Evolutionary conservation across 2,113 vertebrate species (phyloP).

Genomic region (Bettongia penicillata): DNA sequence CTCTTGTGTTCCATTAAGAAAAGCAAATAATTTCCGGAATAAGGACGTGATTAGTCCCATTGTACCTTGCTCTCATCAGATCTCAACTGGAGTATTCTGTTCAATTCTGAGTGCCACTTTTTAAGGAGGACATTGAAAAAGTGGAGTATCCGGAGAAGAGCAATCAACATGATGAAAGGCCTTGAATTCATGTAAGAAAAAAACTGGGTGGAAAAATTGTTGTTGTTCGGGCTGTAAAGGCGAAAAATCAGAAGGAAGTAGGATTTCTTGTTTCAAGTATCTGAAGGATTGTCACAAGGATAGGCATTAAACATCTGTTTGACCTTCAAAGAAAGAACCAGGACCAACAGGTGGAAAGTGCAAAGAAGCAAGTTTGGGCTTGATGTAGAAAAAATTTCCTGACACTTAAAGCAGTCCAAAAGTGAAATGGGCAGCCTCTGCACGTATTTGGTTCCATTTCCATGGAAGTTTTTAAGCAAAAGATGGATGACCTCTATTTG

Average conservation of each 20-base stretch:
- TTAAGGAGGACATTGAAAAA: not conserved
- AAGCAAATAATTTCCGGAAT: too few species aligned
- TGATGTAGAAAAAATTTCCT: not conserved
- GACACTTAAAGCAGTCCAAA: not conserved
- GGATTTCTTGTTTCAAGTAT: not conserved
- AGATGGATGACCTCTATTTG: too few species aligned
- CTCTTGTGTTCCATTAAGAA: too few species aligned
- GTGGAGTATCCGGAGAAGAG: not conserved
- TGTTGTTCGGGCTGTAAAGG: not conserved
- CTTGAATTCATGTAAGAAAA: not conserved
- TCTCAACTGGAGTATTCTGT: not conserved
- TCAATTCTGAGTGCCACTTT: not conserved
- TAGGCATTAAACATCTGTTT: not conserved
- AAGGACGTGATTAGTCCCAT: too few species aligned
- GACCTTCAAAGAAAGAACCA: not conserved
- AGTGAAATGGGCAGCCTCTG: not conserved
- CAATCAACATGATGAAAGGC: not conserved
- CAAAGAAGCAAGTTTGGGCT: not conserved
- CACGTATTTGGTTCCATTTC: too few species aligned
- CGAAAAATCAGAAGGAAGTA: not conserved
- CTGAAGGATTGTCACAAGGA: not conserved
- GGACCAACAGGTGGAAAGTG: not conserved
- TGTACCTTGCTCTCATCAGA: not conserved
- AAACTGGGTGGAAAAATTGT: not conserved
- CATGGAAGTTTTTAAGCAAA: too few species aligned